Percentiles rank a stretch among this genome's conserved stretches.
phyloP scores from a whole-genome alignment of 2,888 invertebrate species.

The Drosophila prostipennis region DNA sequence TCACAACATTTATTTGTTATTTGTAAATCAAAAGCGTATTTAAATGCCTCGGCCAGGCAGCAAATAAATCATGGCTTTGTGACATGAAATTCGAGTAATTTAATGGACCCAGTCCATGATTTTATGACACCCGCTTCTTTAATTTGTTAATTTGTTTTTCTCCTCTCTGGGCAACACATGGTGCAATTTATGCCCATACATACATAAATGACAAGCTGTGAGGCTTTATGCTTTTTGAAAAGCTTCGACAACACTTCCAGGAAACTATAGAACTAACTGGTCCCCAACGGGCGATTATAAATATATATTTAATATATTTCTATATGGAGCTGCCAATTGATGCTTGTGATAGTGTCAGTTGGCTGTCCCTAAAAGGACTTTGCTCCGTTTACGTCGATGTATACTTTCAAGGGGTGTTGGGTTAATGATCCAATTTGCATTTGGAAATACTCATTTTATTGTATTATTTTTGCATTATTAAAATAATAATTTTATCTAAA shows the following conservation, averaged over 20 bases:
- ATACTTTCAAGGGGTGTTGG: not conserved
- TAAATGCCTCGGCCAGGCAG: constrained; percentile 64
- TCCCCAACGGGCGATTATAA: constrained; percentile 32
- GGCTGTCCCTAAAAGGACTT: constrained; percentile 20
- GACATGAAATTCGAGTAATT: constrained; percentile 78
- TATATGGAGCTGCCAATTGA: constrained; percentile 44
- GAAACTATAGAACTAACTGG: constrained; percentile 49
- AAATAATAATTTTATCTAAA: no score
- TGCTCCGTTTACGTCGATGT: not conserved
- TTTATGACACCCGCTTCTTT: constrained; percentile 79
- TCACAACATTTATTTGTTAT: constrained; percentile 79
- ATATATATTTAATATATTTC: constrained; percentile 20
- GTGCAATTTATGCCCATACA: constrained; percentile 61
- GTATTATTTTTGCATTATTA: no score
- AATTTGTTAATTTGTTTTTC: constrained; percentile 77
- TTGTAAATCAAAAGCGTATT: constrained; percentile 79
- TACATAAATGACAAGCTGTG: constrained; percentile 53
- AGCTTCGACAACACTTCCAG: constrained; percentile 53
- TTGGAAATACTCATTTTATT: not conserved
- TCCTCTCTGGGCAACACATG: constrained; percentile 63
- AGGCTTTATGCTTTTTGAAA: constrained; percentile 63
- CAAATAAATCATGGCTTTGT: constrained; percentile 73
- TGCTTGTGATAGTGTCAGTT: constrained; percentile 22
- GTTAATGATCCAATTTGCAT: no score
- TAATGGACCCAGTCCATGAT: constrained; percentile 38